These are phyloP conservation scores for Rissa tridactyla DNA, from an alignment of 2,113 vertebrate genomes.

Conservation along the genomic window DNA sequence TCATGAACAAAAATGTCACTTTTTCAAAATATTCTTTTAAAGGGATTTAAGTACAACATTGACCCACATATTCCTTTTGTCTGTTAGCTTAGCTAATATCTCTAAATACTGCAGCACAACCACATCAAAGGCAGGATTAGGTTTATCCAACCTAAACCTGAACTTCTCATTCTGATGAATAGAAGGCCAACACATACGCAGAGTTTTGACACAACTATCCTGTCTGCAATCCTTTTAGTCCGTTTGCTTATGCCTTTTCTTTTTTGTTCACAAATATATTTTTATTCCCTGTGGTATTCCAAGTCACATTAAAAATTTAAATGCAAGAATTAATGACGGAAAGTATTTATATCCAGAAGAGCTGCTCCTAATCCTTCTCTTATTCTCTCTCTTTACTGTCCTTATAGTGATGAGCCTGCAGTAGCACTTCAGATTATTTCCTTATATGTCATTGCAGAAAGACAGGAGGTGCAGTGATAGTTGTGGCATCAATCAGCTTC, in stretches of 20 bases:
- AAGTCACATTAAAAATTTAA: neutral
- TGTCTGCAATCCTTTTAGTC: neutral
- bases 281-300: neutral
- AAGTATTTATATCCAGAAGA: neutral
- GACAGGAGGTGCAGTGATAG: neutral
- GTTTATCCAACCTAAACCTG: conserved; percentile 14
- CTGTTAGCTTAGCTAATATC: neutral
- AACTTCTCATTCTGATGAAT: neutral
- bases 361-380: neutral
- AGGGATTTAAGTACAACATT: neutral
- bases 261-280: neutral
- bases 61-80: neutral
- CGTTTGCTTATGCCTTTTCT: neutral
- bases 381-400: neutral
- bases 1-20: neutral
- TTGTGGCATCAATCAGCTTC: neutral
- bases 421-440: neutral
- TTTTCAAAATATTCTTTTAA: neutral
- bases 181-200: neutral
- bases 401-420: neutral
- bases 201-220: neutral
- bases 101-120: neutral
- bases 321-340: neutral
- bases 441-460: neutral
- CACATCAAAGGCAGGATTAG: conserved; percentile 49